These are phyloP conservation scores for Aleiodes leptofemur DNA, from an alignment of 2,888 invertebrate genomes.

Conservation along the genomic window DNA sequence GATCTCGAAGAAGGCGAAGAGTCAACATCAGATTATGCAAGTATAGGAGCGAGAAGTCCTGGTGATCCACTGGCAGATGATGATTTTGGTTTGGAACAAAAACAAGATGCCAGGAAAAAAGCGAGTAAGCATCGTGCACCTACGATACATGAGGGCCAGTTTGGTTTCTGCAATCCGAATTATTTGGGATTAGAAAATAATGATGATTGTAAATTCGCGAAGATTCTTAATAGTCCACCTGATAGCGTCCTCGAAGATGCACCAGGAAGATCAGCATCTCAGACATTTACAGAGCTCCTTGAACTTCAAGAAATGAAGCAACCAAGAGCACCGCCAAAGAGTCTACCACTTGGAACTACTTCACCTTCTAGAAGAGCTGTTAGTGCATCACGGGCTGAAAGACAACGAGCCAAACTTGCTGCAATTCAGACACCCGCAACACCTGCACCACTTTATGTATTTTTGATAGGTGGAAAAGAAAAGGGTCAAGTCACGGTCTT, in stretches of 20 bases:
- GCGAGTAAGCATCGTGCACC: constrained; percentile 61
- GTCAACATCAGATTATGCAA: constrained; percentile 86
- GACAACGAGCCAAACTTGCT: constrained; percentile 71
- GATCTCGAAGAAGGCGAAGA: constrained; percentile 78
- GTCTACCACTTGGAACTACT: constrained; percentile 72
- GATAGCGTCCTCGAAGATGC: constrained; percentile 80
- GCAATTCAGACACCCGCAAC: constrained; percentile 72
- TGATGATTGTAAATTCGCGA: constrained; percentile 73
- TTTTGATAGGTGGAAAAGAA: constrained; percentile 87
- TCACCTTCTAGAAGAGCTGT: constrained; percentile 77
- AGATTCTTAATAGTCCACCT: constrained; percentile 79
- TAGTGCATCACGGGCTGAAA: constrained; percentile 79
- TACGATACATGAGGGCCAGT: constrained; percentile 76
- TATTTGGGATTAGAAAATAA: constrained; percentile 81
- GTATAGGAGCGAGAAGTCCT: constrained; percentile 80
- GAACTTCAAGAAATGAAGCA: constrained; percentile 71
- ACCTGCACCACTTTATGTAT: constrained; percentile 79
- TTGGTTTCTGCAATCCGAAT: constrained; percentile 87
- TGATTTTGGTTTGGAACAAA: constrained; percentile 61
- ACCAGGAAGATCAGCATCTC: constrained; percentile 72
- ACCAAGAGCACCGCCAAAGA: constrained; percentile 75
- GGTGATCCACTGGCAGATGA: constrained; percentile 73
- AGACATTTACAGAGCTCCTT: constrained; percentile 70
- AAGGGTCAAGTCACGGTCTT: constrained; percentile 86
- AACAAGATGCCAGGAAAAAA: constrained; percentile 53